These are phyloP conservation scores for Xenentodon cancila DNA, from an alignment of 2,797 vertebrate genomes.

Conservation along the genomic window DNA sequence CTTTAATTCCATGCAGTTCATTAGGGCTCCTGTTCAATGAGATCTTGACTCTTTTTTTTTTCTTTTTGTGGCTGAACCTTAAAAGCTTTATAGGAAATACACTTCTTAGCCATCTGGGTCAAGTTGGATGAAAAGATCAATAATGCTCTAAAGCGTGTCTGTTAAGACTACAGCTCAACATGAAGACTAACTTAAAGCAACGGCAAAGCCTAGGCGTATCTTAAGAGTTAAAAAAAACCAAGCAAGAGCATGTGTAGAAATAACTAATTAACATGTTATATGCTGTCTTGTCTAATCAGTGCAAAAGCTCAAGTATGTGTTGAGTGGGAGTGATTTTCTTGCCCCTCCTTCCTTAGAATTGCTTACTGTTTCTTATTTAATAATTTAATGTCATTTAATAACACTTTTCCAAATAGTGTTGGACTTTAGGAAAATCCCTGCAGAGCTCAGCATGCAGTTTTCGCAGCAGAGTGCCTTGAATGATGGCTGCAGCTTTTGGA, in stretches of 20 bases:
- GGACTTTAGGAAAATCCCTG: background rate
- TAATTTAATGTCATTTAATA: background rate
- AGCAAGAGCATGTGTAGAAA: background rate
- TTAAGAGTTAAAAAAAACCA: background rate
- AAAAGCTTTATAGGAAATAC: constrained; percentile 13
- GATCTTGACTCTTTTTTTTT: background rate
- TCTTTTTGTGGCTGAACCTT: background rate
- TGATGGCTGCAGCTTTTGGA: background rate
- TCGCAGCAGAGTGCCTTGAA: background rate
- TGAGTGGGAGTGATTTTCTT: too few relatives aligned
- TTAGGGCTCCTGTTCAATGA: background rate
- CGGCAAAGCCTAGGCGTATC: background rate
- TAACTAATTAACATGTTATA: background rate
- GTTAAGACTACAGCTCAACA: background rate
- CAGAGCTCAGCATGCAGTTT: background rate
- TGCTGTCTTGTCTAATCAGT: background rate
- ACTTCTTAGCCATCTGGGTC: background rate
- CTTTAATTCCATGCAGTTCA: constrained; percentile 10
- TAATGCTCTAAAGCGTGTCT: background rate
- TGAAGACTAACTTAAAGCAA: background rate
- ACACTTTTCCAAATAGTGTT: background rate
- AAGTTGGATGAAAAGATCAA: constrained; percentile 12
- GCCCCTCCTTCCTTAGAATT: too few relatives aligned
- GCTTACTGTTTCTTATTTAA: background rate
- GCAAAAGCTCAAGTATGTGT: background rate